Percentiles rank a stretch among this genome's conserved stretches.
Conservation (phyloP, 2,888 invertebrate species). For the Atrina japonica region DNA sequence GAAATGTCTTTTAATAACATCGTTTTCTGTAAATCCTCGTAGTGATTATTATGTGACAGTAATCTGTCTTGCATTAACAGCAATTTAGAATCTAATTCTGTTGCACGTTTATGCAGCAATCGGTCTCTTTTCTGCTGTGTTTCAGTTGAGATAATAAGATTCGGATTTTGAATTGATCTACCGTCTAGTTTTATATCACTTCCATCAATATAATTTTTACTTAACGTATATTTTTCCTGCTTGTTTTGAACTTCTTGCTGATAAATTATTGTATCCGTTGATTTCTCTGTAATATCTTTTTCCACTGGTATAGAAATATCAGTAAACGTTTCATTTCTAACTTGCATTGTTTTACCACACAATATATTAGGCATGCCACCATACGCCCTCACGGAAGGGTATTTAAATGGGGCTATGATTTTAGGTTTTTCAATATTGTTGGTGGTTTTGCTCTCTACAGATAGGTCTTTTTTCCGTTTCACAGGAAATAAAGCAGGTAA, state of each 20-base stretch:
- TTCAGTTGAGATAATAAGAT: neutral
- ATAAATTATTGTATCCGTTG: no score
- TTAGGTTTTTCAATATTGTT: conserved; percentile 11
- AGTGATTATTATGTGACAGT: conserved; percentile 29
- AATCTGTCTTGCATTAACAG: conserved; percentile 18
- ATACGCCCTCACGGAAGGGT: conserved; percentile 23
- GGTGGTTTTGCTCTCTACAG: neutral
- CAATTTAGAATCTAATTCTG: conserved; percentile 16
- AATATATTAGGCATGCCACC: conserved; percentile 34
- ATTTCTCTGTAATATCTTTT: no score
- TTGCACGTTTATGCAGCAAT: conserved; percentile 9
- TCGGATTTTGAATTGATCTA: conserved; percentile 33
- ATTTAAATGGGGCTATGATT: conserved; percentile 28
- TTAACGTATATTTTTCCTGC: neutral
- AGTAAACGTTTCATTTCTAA: conserved; percentile 1
- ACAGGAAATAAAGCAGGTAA: conserved; percentile 42
- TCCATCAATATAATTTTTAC: neutral
- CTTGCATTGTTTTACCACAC: conserved; percentile 26
- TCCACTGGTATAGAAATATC: no score
- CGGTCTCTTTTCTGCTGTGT: neutral
- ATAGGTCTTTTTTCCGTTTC: conserved; percentile 25
- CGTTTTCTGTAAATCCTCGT: conserved; percentile 30
- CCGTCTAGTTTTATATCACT: conserved; percentile 24
- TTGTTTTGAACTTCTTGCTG: neutral
- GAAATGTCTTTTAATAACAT: conserved; percentile 25